These are phyloP conservation scores for Odontomyia ornata DNA, from an alignment of 2,888 invertebrate species.

Conservation along the genomic window DNA sequence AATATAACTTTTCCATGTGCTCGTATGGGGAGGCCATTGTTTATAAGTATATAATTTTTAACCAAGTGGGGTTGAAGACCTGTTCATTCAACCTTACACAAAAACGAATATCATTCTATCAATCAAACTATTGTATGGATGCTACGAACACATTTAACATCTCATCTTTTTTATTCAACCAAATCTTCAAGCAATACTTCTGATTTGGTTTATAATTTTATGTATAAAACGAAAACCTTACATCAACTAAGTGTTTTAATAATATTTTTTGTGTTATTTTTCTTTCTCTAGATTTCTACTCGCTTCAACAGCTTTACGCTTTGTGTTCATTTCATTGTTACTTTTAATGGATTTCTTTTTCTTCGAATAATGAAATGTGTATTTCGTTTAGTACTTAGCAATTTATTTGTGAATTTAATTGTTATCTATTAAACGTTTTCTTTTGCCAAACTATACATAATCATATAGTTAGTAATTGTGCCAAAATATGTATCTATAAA, in stretches of 20 bases:
- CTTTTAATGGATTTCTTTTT: constrained; percentile 33
- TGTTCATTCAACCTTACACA: not conserved
- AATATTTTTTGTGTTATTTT: constrained; percentile 14
- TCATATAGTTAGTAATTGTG: constrained; percentile 33
- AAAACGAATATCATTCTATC: no score
- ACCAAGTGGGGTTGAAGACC: not conserved
- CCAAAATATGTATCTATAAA: constrained; percentile 25
- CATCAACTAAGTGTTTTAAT: not conserved
- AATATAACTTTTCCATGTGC: no score
- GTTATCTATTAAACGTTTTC: constrained; percentile 1
- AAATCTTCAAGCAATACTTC: no score
- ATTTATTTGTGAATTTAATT: constrained; percentile 31
- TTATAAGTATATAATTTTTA: not conserved
- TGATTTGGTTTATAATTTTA: no score
- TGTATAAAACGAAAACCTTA: no score
- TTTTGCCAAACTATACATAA: constrained; percentile 18
- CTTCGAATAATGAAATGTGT: constrained; percentile 10
- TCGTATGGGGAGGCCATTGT: no score
- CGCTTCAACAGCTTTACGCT: constrained; percentile 15
- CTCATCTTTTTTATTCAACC: no score
- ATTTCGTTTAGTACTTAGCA: constrained; percentile 2
- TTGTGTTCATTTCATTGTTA: constrained; percentile 35
- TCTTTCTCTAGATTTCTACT: constrained; percentile 40
- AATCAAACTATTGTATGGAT: no score
- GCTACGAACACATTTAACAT: no score